phyloP scores from a whole-genome alignment of 2,888 invertebrate genomes.

The Petrophora chlorosata region DNA sequence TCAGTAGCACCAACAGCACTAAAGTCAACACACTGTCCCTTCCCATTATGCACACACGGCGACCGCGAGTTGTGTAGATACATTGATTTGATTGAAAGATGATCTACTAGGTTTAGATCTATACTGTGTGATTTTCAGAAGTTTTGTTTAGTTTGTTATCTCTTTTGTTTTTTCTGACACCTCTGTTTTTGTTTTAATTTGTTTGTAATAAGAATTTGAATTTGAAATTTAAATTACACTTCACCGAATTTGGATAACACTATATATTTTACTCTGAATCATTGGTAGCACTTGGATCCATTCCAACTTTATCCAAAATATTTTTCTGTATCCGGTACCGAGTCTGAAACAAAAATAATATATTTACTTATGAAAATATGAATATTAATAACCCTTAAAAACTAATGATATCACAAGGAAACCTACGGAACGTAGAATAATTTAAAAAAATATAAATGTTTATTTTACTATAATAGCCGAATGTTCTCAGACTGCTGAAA shows the following conservation, averaged over 20 bases:
- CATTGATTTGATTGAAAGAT: constrained; percentile 56
- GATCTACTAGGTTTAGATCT: constrained; percentile 23
- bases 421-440: constrained; percentile 25
- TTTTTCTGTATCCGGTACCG: constrained; percentile 24
- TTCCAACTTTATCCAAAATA: constrained; percentile 24
- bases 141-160: constrained; percentile 7
- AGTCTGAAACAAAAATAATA: constrained; percentile 28
- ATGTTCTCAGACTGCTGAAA: not conserved
- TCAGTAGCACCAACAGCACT: constrained; percentile 55
- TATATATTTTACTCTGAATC: constrained; percentile 8
- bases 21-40: constrained; percentile 55
- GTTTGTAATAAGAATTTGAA: not conserved
- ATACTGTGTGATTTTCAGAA: constrained; percentile 21
- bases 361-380: constrained; percentile 3
- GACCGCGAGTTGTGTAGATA: constrained; percentile 52
- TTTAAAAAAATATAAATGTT: constrained; percentile 25
- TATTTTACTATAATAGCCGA: constrained; percentile 20
- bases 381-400: constrained; percentile 10
- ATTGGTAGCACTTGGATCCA: constrained; percentile 17
- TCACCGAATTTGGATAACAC: constrained; percentile 1
- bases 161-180: constrained; percentile 13
- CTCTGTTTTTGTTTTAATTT: not conserved
- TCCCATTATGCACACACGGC: constrained; percentile 57
- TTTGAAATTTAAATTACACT: constrained; percentile 4
- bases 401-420: constrained; percentile 19